These are phyloP conservation scores for Cryptocephalus primarius DNA, from an alignment of 2,888 invertebrate genomes.

Conservation along the genomic window DNA sequence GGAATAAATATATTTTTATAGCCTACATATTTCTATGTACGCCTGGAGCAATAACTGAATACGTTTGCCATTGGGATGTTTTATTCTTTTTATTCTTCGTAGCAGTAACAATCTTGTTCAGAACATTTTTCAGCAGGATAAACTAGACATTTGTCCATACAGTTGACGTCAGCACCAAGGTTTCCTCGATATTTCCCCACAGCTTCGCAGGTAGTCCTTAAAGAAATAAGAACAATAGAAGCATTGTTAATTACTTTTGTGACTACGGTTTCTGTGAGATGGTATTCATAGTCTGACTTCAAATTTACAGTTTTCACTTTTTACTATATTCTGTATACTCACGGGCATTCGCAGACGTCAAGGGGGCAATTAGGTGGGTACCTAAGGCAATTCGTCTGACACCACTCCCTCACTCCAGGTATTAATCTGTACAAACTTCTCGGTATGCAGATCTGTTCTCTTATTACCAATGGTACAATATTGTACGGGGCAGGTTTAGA, in stretches of 20 bases:
- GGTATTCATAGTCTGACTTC: no score
- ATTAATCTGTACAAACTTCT: slow-evolving; percentile 50
- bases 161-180: slow-evolving; percentile 71
- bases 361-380: slow-evolving; percentile 80
- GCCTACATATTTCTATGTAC: no score
- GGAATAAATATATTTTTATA: no score
- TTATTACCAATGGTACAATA: slow-evolving; percentile 64
- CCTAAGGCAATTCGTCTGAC: slow-evolving; percentile 73
- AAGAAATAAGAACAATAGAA: slow-evolving; percentile 14
- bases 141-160: slow-evolving; percentile 76
- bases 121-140: slow-evolving; percentile 63
- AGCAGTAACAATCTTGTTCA: slow-evolving; percentile 21
- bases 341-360: slow-evolving; percentile 71
- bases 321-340: slow-evolving; percentile 34
- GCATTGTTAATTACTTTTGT: no score
- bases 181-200: slow-evolving; percentile 59
- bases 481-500: slow-evolving; percentile 49
- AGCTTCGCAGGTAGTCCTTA: slow-evolving; percentile 70
- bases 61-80: no score
- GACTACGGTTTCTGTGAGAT: no score
- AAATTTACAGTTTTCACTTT: no score
- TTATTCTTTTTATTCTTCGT: slow-evolving; percentile 15
- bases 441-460: slow-evolving; percentile 72
- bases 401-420: slow-evolving; percentile 75
- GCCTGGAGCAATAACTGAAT: no score